Evolutionary conservation across 2,888 invertebrate species (phyloP).

Genomic region (Melinaea marsaeus): DNA sequence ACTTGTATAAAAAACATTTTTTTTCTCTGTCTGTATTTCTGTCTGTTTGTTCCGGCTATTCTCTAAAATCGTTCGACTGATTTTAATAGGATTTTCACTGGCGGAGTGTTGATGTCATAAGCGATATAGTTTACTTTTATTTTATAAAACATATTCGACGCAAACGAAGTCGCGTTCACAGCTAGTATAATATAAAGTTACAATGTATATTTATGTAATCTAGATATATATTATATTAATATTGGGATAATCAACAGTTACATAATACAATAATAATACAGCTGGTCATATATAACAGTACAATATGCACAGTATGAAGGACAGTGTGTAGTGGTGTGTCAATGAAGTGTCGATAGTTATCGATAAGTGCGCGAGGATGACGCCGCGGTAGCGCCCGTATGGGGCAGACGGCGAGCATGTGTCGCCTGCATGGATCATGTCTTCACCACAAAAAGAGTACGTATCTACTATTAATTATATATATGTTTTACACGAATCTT

Average conservation of each 20-base stretch:
- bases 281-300: conserved; percentile 14
- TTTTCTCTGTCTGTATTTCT: too few relatives aligned
- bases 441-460: conserved; percentile 87
- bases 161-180: too few relatives aligned
- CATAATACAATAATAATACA: conserved; percentile 39
- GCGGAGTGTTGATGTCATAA: too few relatives aligned
- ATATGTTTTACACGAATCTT: neutral
- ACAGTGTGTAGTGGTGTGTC: conserved; percentile 50
- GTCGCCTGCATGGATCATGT: conserved; percentile 86
- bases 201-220: neutral
- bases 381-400: conserved; percentile 78
- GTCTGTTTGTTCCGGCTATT: too few relatives aligned
- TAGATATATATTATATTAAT: neutral
- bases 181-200: too few relatives aligned
- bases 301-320: neutral
- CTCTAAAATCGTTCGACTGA: too few relatives aligned
- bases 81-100: too few relatives aligned
- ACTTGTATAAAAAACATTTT: too few relatives aligned
- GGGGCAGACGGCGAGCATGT: conserved; percentile 90
- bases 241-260: conserved; percentile 35
- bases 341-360: conserved; percentile 43
- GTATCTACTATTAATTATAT: conserved; percentile 47
- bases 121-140: too few relatives aligned
- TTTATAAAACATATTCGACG: too few relatives aligned
- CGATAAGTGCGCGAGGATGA: conserved; percentile 48